Base-by-base conservation (phyloP, 2,113 vertebrate species). In the Haliaeetus leucogaster region DNA sequence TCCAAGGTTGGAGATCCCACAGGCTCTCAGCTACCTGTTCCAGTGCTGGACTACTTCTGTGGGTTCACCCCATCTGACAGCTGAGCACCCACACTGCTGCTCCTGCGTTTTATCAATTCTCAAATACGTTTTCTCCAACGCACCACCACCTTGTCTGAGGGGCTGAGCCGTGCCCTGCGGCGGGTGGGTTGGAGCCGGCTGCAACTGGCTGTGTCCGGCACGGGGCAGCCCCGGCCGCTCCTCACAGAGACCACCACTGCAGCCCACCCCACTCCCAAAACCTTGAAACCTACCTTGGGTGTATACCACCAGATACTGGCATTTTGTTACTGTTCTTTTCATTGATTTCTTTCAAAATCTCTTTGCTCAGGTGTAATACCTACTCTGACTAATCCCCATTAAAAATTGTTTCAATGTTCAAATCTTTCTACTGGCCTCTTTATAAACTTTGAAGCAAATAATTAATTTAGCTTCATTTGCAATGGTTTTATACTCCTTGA, bases 181-280 rank as follows among this genome's bases (percentile, higher is more conserved):
- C 5, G 8, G 4, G 9, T 20, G 12, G 0, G 0, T 16, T 40
- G 26, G 10, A 85, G 22, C 4, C 4, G 0, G 32, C 13, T 55
- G 48, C 40, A 74, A 38, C 7, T 1, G 27, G 6, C 3, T 48
- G 32, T 42, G 18, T 29, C 50, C 13, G 5, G 32, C 30, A 84
- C 5, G 10, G 48, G 27, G 48, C 32, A 45, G 12, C 16, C 16
- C 58, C 3, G 16, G 8, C 14, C 9, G n/a, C 23, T 56, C 15
- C 22, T 45, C 40, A 55, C 62, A 53, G 38, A 66, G 18, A 8
- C 21, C 7, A 47, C 34, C n/a, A 10, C 21, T 52, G 34, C 26
- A 73, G 68, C 40, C 11, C 11, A 42, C 22, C 4, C 22, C 3
- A 9, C 1, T 12, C 30, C 13, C 23, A 65, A 65, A 87, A 53